phyloP scores from a whole-genome alignment of 2,888 invertebrate species.

The Fissipunctia ypsillon region DNA sequence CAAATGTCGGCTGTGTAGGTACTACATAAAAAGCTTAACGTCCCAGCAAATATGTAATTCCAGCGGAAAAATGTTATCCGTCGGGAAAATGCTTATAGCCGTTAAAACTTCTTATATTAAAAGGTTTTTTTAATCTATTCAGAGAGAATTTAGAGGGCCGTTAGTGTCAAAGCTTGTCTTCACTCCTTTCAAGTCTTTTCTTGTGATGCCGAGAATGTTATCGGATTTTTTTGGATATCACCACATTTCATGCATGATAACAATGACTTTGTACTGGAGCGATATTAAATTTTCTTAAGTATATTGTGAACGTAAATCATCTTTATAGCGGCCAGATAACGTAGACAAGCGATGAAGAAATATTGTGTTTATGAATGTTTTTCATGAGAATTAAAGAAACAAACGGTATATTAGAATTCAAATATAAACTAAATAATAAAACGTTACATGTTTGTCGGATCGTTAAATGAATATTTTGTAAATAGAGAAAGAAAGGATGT shows the following conservation, averaged over 20 bases:
- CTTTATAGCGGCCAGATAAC: slow-evolving; percentile 36
- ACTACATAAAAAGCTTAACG: slow-evolving; percentile 64
- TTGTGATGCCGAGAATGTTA: slow-evolving; percentile 72
- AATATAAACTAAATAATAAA: background rate
- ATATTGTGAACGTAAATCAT: slow-evolving; percentile 43
- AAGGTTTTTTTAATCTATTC: slow-evolving; percentile 78
- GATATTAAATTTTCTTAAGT: slow-evolving; percentile 62
- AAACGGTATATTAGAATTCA: slow-evolving; percentile 1
- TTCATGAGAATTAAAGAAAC: background rate
- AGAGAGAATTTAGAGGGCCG: slow-evolving; percentile 77
- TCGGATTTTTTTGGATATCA: slow-evolving; percentile 72
- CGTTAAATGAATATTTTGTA: slow-evolving; percentile 5
- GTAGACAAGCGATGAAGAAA: slow-evolving; percentile 15
- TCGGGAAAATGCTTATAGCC: slow-evolving; percentile 60
- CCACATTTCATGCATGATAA: slow-evolving; percentile 68
- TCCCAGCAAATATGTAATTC: slow-evolving; percentile 67
- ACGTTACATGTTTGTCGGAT: background rate
- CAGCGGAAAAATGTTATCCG: slow-evolving; percentile 63
- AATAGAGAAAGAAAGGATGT: slow-evolving; percentile 11
- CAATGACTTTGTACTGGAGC: slow-evolving; percentile 58
- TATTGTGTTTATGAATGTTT: slow-evolving; percentile 22
- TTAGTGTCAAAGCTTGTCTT: slow-evolving; percentile 78
- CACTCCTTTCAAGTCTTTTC: slow-evolving; percentile 73
- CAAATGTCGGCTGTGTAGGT: slow-evolving; percentile 48
- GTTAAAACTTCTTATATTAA: slow-evolving; percentile 74